Percentiles rank a stretch among this genome's conserved stretches.
Evolutionary conservation across 2,888 invertebrate species (phyloP).

Genomic region (Idaea straminata): DNA sequence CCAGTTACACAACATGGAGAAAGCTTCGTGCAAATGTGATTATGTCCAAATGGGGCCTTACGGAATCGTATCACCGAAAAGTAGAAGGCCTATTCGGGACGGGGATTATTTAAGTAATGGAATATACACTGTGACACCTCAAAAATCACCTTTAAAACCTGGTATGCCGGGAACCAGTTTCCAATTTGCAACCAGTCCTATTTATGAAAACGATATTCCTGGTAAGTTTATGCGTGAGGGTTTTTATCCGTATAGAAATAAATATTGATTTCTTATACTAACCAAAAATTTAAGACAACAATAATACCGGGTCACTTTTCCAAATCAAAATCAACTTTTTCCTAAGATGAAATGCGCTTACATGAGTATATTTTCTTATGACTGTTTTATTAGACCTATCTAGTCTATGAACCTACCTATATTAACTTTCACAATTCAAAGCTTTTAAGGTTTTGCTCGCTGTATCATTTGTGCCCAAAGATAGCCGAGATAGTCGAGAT

Average conservation of each 20-base stretch:
- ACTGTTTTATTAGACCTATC: no score
- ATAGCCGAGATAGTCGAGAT: no score
- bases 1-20: slow-evolving; percentile 69
- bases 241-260: not conserved
- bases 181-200: slow-evolving; percentile 69
- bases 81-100: slow-evolving; percentile 65
- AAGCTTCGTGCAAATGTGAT: slow-evolving; percentile 69
- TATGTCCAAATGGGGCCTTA: slow-evolving; percentile 73
- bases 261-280: no score
- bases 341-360: no score
- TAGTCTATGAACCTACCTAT: no score
- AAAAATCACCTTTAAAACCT: slow-evolving; percentile 66
- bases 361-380: no score
- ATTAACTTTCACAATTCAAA: no score
- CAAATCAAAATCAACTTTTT: no score
- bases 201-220: slow-evolving; percentile 71
- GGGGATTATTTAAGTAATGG: slow-evolving; percentile 67
- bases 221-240: slow-evolving; percentile 41
- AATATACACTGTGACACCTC: slow-evolving; percentile 71
- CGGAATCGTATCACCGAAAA: slow-evolving; percentile 66
- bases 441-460: no score
- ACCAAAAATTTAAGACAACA: no score
- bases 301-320: no score
- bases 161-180: slow-evolving; percentile 69
- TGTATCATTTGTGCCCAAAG: no score